Conservation (phyloP, 1,140 invertebrate genomes). For the Eupristina koningsbergeri region DNA sequence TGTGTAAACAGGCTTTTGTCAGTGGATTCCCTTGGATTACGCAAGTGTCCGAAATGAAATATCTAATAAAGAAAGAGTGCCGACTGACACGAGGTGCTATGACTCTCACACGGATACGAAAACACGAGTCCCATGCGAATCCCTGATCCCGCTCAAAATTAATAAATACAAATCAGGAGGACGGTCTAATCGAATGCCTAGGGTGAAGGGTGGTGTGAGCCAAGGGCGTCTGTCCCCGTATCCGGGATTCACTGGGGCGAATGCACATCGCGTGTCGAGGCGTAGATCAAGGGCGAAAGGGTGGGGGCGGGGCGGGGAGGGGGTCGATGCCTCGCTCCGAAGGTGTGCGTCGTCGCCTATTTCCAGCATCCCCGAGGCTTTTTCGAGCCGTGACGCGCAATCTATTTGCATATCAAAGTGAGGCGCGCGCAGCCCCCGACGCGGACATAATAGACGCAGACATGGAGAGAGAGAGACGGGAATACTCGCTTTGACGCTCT, state of each 20-base stretch:
- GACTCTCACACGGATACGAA: too few relatives aligned
- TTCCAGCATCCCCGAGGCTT: conserved; percentile 14
- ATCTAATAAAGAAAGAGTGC: too few relatives aligned
- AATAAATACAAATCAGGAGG: background rate
- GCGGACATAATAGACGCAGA: background rate
- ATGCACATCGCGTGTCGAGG: conserved; percentile 66
- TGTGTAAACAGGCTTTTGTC: too few relatives aligned
- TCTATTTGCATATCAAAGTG: conserved; percentile 72
- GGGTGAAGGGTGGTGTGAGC: background rate
- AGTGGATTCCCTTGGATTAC: too few relatives aligned
- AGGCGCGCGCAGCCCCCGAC: conserved; percentile 53
- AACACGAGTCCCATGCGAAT: background rate
- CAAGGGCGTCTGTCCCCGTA: background rate
- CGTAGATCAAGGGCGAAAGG: conserved; percentile 16
- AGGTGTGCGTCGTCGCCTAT: conserved; percentile 22
- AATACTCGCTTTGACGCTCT: too few relatives aligned
- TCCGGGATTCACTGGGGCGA: conserved; percentile 63
- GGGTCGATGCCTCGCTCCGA: background rate
- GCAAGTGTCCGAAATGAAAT: too few relatives aligned
- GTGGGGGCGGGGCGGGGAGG: background rate
- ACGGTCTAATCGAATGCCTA: background rate
- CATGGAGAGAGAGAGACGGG: too few relatives aligned
- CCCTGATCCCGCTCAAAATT: background rate
- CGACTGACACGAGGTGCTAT: too few relatives aligned
- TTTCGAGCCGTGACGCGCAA: conserved; percentile 26